Percentiles rank a stretch among this genome's conserved stretches.
These are phyloP conservation scores for Alligator sinensis DNA, from an alignment of 2,113 vertebrate species.

Conservation along the genomic window DNA sequence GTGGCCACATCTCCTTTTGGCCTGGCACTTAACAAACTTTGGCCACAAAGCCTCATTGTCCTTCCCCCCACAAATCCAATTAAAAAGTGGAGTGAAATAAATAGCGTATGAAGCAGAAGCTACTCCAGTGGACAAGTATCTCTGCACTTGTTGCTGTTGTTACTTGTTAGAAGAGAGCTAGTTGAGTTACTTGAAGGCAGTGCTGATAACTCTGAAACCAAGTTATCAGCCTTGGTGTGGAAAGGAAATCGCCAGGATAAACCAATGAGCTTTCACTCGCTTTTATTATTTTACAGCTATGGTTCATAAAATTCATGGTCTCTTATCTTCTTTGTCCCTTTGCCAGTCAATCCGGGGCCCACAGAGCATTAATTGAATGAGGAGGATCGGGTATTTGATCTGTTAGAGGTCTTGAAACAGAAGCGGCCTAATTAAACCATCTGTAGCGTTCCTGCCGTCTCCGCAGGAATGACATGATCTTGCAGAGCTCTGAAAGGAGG, in stretches of 20 bases:
- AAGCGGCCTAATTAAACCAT: not conserved
- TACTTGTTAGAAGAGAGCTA: not conserved
- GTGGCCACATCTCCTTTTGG: constrained; percentile 85
- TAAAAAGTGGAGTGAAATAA: constrained; percentile 83
- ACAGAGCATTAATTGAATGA: not conserved
- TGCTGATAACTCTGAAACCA: constrained; percentile 17
- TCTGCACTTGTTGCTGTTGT: not conserved
- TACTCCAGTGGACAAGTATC: constrained; percentile 9
- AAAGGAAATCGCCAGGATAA: not conserved
- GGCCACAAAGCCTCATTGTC: constrained; percentile 92
- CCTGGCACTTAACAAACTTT: constrained; percentile 81
- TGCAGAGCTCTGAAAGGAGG: not conserved
- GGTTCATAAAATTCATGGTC: constrained; percentile 4
- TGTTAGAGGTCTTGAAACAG: not conserved
- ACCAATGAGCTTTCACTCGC: not conserved
- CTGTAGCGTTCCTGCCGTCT: not conserved
- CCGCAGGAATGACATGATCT: not conserved
- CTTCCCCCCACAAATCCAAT: constrained; percentile 83
- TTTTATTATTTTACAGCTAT: constrained; percentile 27
- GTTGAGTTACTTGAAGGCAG: not conserved
- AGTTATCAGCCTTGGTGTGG: constrained; percentile 30
- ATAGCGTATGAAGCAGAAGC: constrained; percentile 52
- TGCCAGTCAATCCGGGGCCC: not conserved
- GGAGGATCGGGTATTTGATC: not conserved
- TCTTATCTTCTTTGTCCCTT: constrained; percentile 55